Conservation (phyloP, 1,140 invertebrate genomes). For the Papilio glaucus region DNA sequence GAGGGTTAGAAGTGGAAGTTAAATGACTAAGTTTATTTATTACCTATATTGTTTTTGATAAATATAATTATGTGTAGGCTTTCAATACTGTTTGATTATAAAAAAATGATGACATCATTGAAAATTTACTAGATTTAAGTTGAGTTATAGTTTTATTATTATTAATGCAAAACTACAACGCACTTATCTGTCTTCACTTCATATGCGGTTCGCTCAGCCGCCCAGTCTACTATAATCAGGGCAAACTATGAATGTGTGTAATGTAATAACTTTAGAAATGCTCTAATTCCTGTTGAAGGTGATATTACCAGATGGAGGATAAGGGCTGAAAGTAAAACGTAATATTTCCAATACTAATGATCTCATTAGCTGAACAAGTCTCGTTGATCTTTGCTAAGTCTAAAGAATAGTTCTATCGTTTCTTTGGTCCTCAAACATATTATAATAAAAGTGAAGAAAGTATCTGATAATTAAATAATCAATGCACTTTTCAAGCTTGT, state of each 20-base stretch:
- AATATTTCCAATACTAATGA: background rate
- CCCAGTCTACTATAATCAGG: conserved; percentile 15
- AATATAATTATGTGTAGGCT: no score
- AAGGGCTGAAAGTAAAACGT: background rate
- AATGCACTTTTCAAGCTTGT: no score
- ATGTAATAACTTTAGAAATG: conserved; percentile 1
- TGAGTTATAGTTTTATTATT: background rate
- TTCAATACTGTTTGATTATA: no score
- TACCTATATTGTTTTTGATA: no score
- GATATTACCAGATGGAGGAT: background rate
- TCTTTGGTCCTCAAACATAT: no score
- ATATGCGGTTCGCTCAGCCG: background rate
- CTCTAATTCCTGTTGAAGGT: background rate
- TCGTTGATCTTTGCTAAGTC: background rate
- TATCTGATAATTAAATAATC: no score
- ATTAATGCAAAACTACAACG: background rate
- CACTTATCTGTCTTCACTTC: conserved; percentile 10
- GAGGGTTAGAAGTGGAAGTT: no score
- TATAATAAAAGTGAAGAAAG: no score
- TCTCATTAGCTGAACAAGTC: background rate
- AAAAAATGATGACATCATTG: background rate
- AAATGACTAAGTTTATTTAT: no score
- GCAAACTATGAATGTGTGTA: background rate
- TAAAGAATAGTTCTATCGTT: no score
- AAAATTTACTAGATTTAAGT: background rate